Percentiles rank a stretch among this genome's conserved stretches.
phyloP scores from a whole-genome alignment of 2,113 vertebrate species.

The Pelmatolapia mariae region DNA sequence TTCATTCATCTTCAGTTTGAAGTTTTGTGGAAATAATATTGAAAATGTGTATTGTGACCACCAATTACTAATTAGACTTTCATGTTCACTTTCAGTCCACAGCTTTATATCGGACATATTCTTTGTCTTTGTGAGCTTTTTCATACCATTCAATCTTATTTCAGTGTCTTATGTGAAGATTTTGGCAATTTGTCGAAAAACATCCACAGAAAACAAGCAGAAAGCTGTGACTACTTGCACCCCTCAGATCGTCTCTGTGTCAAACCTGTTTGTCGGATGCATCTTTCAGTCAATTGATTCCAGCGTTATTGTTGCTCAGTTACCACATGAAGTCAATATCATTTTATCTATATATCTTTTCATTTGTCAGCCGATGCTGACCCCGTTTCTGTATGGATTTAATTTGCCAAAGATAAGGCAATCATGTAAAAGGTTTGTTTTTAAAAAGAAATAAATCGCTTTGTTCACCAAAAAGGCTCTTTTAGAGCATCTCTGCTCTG shows the following conservation, averaged over 20 bases:
- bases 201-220: background rate
- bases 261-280: background rate
- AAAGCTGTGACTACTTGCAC: background rate
- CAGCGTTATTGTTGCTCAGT: background rate
- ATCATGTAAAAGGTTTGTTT: background rate
- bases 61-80: too few relatives aligned
- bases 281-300: background rate
- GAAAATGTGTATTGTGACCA: too few relatives aligned
- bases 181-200: background rate
- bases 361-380: background rate
- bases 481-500: background rate
- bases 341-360: background rate
- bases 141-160: background rate
- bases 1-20: too few relatives aligned
- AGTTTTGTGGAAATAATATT: too few relatives aligned
- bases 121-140: background rate
- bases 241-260: background rate
- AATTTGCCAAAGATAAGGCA: background rate
- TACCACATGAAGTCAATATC: background rate
- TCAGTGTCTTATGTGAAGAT: background rate
- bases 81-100: too few relatives aligned
- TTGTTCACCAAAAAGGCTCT: background rate
- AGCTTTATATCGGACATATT: too few relatives aligned
- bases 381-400: background rate
- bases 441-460: background rate